Base-by-base conservation (phyloP, 2,113 vertebrate species). In the Thunnus maccoyii region DNA sequence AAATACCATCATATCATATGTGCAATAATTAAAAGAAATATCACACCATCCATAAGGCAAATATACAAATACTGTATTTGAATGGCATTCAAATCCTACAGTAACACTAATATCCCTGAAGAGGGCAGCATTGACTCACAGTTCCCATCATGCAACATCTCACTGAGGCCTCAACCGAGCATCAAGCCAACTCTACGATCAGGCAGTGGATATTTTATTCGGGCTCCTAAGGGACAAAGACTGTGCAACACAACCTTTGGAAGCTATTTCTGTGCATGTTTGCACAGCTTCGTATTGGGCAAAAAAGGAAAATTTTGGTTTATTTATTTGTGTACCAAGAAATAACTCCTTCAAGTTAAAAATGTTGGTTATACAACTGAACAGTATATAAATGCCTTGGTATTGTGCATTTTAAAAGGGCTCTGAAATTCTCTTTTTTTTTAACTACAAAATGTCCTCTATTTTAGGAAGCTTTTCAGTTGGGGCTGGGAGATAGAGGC, bases 121-220 rank as follows among this genome's bases (percentile, higher is more conserved):
- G 94, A 92, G 92, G 92, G 94, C 86, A 93, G 90, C 89, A 89
- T 95, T 92, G 85, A 51, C 76, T 86, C 86, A 88, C 73, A 80
- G 44, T 91, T 89, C 50, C 55, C 54, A 36, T 36, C 32, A 8
- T 62, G 47, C 57, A 16, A 22, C 20, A 10, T 47, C 13, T 70
- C 18, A 18, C 16, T 3, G 12, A 72, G 68, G 87, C 78, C 78
- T 82, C 68, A 25, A 3, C 41, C 30, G 62, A 57, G 30, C 51
- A 55, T 41, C 71, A 54, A 27, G 16, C 11, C 2, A 9, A 18
- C 36, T 18, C 36, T 41, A 14, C 18, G 1, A 11, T 50, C 18
- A 56, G 46, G 41, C 64, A 46, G 30, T 51, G 41, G 57, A 9
- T 80, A 25, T 78, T 76, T 78, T 77, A 27, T 69, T 78, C 17